Conservation (phyloP, 2,797 vertebrate genomes). For the Glossophaga mutica region DNA sequence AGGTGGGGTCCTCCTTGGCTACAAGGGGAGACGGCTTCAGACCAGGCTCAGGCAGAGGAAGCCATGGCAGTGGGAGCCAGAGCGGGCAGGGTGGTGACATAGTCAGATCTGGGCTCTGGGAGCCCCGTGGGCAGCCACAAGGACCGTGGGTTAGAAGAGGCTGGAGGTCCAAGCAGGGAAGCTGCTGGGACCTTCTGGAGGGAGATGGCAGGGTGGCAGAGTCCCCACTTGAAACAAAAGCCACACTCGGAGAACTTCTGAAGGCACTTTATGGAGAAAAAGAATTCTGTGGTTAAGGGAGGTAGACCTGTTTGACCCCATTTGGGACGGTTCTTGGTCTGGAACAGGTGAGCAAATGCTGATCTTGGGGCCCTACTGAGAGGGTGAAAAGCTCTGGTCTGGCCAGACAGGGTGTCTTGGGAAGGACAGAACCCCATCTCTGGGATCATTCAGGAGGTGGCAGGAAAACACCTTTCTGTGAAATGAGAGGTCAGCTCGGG, state of each 20-base stretch:
- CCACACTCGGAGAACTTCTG: background rate
- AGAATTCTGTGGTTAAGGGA: background rate
- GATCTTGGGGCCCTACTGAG: background rate
- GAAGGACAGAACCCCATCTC: background rate
- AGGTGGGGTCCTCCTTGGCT: background rate
- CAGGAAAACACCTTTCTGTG: background rate
- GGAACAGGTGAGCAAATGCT: no score
- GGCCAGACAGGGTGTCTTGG: background rate
- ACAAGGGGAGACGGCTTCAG: background rate
- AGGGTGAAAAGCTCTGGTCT: background rate
- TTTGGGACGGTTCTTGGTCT: accelerated
- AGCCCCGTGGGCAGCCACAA: accelerated
- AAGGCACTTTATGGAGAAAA: background rate
- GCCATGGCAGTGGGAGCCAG: background rate
- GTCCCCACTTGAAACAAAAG: background rate
- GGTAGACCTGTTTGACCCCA: accelerated
- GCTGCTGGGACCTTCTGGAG: background rate
- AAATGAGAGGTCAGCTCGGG: background rate
- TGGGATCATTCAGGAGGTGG: background rate
- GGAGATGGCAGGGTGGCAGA: background rate
- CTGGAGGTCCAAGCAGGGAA: background rate
- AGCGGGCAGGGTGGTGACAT: accelerated
- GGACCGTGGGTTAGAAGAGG: no score
- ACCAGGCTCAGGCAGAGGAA: background rate
- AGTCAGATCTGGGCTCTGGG: background rate